phyloP scores from a whole-genome alignment of 2,888 invertebrate genomes.

The Latrodectus elegans region DNA sequence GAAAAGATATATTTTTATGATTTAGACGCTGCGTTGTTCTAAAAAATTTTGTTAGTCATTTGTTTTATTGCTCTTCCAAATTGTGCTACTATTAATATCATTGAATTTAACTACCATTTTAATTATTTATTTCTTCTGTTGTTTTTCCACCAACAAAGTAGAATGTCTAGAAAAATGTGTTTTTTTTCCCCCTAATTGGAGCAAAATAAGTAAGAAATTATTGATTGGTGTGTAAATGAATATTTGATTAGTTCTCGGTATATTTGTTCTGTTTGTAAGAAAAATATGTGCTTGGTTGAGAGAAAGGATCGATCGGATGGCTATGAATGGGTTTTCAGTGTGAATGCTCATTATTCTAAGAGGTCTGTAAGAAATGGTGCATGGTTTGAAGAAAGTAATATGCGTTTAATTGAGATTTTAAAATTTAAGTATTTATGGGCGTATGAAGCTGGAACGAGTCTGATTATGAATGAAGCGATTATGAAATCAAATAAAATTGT shows the following conservation, averaged over 20 bases:
- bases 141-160: background rate
- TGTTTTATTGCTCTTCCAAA: too few species aligned
- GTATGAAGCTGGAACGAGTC: background rate
- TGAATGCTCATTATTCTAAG: background rate
- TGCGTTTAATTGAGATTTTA: background rate
- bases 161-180: background rate
- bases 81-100: too few species aligned
- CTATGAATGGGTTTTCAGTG: background rate
- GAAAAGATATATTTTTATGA: too few species aligned
- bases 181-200: background rate
- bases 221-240: background rate
- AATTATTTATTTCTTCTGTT: too few species aligned
- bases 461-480: background rate
- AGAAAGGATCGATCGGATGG: background rate
- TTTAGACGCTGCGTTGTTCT: too few species aligned
- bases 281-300: background rate
- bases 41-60: too few species aligned
- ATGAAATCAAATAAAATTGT: background rate
- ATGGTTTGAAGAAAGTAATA: background rate
- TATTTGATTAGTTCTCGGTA: background rate
- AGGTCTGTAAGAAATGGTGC: background rate
- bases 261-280: background rate
- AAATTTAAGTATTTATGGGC: background rate
- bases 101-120: too few species aligned
- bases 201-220: background rate